Percentiles rank a stretch among this genome's conserved stretches.
Evolutionary conservation across 2,888 invertebrate species (phyloP).

Genomic region (Tipula lateralis): DNA sequence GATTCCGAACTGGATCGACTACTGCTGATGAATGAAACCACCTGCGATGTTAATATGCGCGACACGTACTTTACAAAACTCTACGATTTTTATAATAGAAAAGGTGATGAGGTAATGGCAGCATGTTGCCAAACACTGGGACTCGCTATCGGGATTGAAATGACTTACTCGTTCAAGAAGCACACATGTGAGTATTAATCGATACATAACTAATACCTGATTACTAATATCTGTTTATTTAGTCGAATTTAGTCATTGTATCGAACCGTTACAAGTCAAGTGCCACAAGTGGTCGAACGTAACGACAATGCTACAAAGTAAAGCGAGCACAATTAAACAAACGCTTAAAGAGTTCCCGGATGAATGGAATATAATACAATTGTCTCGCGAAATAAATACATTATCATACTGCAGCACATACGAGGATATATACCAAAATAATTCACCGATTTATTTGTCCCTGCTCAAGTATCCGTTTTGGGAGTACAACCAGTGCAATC

Average conservation of each 20-base stretch:
- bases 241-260: too few relatives aligned
- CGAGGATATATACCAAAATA: neutral
- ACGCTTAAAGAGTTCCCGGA: neutral
- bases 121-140: neutral
- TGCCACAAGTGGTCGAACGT: neutral
- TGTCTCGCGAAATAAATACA: neutral
- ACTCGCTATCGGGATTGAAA: neutral
- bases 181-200: neutral
- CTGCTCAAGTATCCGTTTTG: neutral
- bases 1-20: neutral
- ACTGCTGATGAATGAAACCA: neutral
- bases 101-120: neutral
- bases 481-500: neutral
- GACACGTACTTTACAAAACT: neutral
- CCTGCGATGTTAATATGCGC: neutral
- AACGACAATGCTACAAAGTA: neutral
- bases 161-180: neutral
- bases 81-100: neutral
- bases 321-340: neutral
- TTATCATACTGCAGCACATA: neutral
- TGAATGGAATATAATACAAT: neutral
- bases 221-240: neutral
- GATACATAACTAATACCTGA: neutral
- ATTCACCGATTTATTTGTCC: constrained; percentile 6
- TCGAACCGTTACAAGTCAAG: neutral